Base-by-base conservation (phyloP, 2,797 vertebrate species). In the Crenuchus spilurus region DNA sequence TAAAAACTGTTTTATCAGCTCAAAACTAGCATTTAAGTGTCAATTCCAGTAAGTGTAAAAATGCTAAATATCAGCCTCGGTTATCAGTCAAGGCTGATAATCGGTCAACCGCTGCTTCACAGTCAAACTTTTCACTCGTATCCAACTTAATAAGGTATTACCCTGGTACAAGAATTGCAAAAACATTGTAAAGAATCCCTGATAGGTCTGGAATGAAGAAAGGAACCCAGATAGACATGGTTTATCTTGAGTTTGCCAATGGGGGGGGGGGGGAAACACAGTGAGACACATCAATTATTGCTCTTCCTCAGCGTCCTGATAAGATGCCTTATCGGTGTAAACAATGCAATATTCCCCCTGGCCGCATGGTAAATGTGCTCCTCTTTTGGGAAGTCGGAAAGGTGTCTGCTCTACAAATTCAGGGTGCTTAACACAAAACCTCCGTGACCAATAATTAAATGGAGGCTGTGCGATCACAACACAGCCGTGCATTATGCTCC, bases 281-380 rank as follows among this genome's bases (percentile, higher is more conserved):
- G 77, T 80, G 80, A 76, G 82, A 85, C 85, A 87, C 90, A 92
- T 91, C 87, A 89, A 92, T 91, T 89, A 88, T 88, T 76, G 78
- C 78, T 82, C 75, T 77, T 74, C 76, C 55, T 46, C 58, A 49
- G 72, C 49, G 20, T 76, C 51, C 83, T 79, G 91, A 92, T 91
- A 91, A 92, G 90, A 91, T 91, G 85, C 82, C 85, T 91, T 92
- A 92, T 92, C 91, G 84, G 83, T 85, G 87, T 91, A 92, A 92
- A 91, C 90, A 91, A 91, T 86, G 84, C 86, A 74, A 78, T 79
- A 77, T 80, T 78, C 71, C 74, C 74, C 52, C 64, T 61, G 67
- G 76, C 70, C 51, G 63, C 65, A 76, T 70, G 83, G 72, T 75
- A 61, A 80, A 79, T 64, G 68, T 52, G 58, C 76, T 33, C 58